Evolutionary conservation across 2,113 vertebrate species (phyloP).

Genomic region (Polypterus bichir): DNA sequence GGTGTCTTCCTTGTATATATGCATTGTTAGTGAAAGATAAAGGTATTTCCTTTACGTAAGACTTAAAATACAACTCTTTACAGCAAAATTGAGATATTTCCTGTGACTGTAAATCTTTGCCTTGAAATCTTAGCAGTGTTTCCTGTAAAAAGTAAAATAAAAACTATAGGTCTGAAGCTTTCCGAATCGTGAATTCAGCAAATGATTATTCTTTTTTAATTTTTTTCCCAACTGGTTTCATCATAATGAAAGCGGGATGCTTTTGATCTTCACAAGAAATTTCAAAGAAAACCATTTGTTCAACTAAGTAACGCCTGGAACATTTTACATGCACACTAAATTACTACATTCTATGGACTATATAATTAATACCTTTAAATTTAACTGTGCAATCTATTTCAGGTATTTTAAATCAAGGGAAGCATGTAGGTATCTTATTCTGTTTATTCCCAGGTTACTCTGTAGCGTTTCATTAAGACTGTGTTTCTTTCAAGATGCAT

Average conservation of each 20-base stretch:
- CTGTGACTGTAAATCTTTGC: no score
- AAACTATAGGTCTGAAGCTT: slow-evolving; percentile 3
- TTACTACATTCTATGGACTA: slow-evolving; percentile 7
- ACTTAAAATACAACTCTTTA: no score
- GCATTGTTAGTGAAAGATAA: no score
- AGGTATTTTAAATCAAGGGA: slow-evolving; percentile 25
- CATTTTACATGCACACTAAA: slow-evolving; percentile 4
- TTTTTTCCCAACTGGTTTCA: slow-evolving; percentile 6
- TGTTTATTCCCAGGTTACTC: background rate
- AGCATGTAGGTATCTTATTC: slow-evolving; percentile 11
- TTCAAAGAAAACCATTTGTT: slow-evolving; percentile 9
- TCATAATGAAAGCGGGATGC: slow-evolving; percentile 4
- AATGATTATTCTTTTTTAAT: slow-evolving; percentile 8
- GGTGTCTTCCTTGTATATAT: no score
- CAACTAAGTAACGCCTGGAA: slow-evolving; percentile 10
- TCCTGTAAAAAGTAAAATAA: no score
- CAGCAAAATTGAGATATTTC: no score
- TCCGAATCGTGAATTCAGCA: slow-evolving; percentile 8
- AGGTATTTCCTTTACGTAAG: no score
- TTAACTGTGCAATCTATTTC: slow-evolving; percentile 25
- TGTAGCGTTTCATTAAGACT: slow-evolving; percentile 9
- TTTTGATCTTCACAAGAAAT: slow-evolving; percentile 12
- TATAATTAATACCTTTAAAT: slow-evolving; percentile 24
- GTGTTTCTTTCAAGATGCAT: slow-evolving; percentile 19
- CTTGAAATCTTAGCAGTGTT: no score